Percentiles rank a stretch among this genome's conserved stretches.
Evolutionary conservation across 2,888 invertebrate species (phyloP).

Genomic region (Cactoblastis cactorum): DNA sequence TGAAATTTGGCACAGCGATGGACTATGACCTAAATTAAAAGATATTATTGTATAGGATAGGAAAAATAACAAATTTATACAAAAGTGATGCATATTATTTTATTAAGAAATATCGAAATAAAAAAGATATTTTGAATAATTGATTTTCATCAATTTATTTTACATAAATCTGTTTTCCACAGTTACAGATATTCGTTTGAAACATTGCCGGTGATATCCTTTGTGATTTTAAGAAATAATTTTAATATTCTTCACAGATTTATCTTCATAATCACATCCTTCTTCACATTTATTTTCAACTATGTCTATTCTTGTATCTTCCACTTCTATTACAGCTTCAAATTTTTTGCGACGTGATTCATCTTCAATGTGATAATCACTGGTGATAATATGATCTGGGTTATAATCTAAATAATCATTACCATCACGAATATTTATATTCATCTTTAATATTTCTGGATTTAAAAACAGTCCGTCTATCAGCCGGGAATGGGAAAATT

Average conservation of each 20-base stretch:
- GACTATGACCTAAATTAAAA: too few species aligned
- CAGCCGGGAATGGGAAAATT: slow-evolving; percentile 28
- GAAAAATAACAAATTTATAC: too few species aligned
- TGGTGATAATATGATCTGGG: slow-evolving; percentile 34
- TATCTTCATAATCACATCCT: slow-evolving; percentile 7
- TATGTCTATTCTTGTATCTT: not conserved
- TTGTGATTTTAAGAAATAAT: too few species aligned
- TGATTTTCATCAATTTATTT: too few species aligned
- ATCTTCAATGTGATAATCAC: slow-evolving; percentile 22
- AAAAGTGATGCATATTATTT: too few species aligned
- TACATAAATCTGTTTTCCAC: too few species aligned
- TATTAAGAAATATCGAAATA: too few species aligned
- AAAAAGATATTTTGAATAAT: too few species aligned
- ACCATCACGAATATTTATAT: slow-evolving; percentile 35
- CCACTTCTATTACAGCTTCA: not conserved
- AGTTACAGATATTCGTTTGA: too few species aligned
- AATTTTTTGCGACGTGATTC: not conserved
- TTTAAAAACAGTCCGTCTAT: slow-evolving; percentile 46
- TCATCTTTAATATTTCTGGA: slow-evolving; percentile 52
- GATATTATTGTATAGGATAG: too few species aligned
- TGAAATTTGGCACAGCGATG: too few species aligned
- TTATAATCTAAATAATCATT: slow-evolving; percentile 59
- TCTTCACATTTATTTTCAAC: not conserved
- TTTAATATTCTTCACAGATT: not conserved
- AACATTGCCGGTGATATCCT: too few species aligned